phyloP scores from a whole-genome alignment of 2,888 invertebrate species.

The Pseudeuparius sepicola region DNA sequence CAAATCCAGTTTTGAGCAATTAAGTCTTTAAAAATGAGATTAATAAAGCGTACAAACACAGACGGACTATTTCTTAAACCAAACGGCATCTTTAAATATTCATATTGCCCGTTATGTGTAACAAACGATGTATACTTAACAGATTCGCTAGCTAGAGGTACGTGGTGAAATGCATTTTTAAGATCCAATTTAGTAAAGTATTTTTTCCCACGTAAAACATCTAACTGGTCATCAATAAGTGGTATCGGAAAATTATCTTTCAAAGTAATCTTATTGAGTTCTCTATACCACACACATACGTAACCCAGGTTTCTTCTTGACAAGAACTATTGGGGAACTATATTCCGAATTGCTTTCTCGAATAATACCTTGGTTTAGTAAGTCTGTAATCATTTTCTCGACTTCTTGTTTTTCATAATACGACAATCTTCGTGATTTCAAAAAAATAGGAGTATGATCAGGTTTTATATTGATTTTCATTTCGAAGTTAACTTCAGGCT shows the following conservation, averaged over 20 bases:
- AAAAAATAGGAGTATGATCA: too few relatives aligned
- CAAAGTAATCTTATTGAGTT: constrained; percentile 25
- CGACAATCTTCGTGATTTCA: constrained; percentile 19
- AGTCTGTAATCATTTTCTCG: constrained; percentile 18
- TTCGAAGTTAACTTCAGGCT: constrained; percentile 19
- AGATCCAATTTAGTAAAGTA: constrained; percentile 28
- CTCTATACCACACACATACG: constrained; percentile 27
- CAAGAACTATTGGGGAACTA: constrained; percentile 24
- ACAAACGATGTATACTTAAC: constrained; percentile 29
- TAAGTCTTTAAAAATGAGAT: constrained; percentile 20
- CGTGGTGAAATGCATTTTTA: constrained; percentile 28
- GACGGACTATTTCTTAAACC: constrained; percentile 25
- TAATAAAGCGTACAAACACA: constrained; percentile 20
- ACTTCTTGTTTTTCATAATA: constrained; percentile 19
- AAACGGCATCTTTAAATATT: constrained; percentile 29
- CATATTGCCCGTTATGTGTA: constrained; percentile 27
- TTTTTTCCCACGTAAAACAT: constrained; percentile 23
- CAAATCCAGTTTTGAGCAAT: constrained; percentile 16
- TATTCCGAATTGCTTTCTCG: constrained; percentile 26
- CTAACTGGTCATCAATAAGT: constrained; percentile 27
- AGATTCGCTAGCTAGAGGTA: constrained; percentile 23
- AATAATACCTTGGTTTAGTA: constrained; percentile 19
- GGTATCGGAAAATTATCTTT: constrained; percentile 26
- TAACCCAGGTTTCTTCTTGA: constrained; percentile 26
- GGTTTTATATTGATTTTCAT: constrained; percentile 12